These are phyloP conservation scores for Halesus radiatus DNA, from an alignment of 1,140 invertebrate genomes.

Conservation along the genomic window DNA sequence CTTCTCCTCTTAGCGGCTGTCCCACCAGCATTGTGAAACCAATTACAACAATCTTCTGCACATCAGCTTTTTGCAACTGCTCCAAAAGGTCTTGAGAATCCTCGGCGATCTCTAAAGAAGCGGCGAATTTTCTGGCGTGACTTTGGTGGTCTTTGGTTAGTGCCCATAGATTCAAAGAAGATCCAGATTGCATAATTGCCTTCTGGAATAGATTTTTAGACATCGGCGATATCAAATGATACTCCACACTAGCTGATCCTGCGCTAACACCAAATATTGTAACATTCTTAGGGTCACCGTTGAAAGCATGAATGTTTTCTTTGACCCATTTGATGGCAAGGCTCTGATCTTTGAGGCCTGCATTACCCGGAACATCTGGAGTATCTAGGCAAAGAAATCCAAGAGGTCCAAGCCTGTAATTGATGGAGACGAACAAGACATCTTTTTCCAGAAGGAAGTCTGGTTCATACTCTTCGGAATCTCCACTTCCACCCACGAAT, in stretches of 20 bases:
- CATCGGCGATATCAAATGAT: conserved; percentile 43
- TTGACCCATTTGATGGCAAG: conserved; percentile 68
- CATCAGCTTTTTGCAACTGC: conserved; percentile 60
- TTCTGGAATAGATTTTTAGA: conserved; percentile 47
- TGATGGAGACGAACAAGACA: conserved; percentile 67
- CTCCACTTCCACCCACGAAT: conserved; percentile 61
- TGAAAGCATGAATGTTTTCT: conserved; percentile 64
- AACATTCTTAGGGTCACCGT: conserved; percentile 65
- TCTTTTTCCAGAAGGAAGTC: conserved; percentile 67
- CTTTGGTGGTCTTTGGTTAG: conserved; percentile 55
- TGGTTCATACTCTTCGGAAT: conserved; percentile 55
- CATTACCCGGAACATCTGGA: conserved; percentile 59
- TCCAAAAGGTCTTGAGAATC: conserved; percentile 59
- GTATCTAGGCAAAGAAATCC: conserved; percentile 72
- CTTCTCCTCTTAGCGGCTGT: conserved; percentile 57
- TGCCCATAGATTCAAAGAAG: conserved; percentile 31
- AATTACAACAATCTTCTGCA: conserved; percentile 60
- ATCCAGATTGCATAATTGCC: conserved; percentile 48
- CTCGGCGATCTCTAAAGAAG: background rate
- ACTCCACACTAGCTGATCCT: conserved; percentile 44
- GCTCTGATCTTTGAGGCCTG: conserved; percentile 56
- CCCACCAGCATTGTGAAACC: conserved; percentile 60
- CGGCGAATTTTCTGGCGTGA: conserved; percentile 48
- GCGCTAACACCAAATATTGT: conserved; percentile 62
- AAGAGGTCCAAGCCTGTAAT: conserved; percentile 67